Evolutionary conservation across 2,888 invertebrate species (phyloP), one percentile per base, ranked within the genome.

Genomic region (Kryphioiulus occultus): DNA sequence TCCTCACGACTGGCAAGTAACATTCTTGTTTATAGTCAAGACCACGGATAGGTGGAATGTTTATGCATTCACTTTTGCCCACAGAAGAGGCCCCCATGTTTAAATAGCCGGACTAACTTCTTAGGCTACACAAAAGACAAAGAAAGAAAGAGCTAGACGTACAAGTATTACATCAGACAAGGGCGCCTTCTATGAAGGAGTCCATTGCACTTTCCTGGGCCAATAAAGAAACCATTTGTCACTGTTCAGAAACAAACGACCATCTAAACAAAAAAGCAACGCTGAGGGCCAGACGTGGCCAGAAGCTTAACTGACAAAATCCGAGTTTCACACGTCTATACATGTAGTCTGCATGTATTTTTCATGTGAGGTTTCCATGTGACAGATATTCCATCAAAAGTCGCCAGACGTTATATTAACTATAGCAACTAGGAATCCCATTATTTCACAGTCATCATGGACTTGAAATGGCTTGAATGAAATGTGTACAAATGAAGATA

Each of bases 161-260:
- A 12, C 47, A 47, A 47, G 59, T 59, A 59, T 59, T 59, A 59
- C 59, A 59, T 59, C 59, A 59, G 59, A 59, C 59, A 59, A 59
- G 59, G 59, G 59, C 59, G 59, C 59, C 59, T 59, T 59, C 59
- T 59, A 59, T 22, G 59, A 59, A 59, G 22, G 22, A 59, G 59
- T 59, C 59, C 59, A 59, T 59, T 59, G 59, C 59, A 59, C 59
- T 22, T 59, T 59, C 59, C 59, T 22, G 59, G 59, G 59, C 59
- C 59, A 59, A 59, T 59, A 59, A 59, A 59, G 59, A 59, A 59
- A 59, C 59, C 59, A 59, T 59, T 59, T 59, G 59, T 59, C 59
- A 59, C 59, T 59, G 59, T 59, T n/a, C 59, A 59, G 59, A 59
- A 59, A 59, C 59, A 59, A 59, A 59, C 59, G 59, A 22, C 59